Percentiles rank a stretch among this genome's conserved stretches.
phyloP scores from a whole-genome alignment of 2,113 vertebrate genomes.

The Anolis sagrei region DNA sequence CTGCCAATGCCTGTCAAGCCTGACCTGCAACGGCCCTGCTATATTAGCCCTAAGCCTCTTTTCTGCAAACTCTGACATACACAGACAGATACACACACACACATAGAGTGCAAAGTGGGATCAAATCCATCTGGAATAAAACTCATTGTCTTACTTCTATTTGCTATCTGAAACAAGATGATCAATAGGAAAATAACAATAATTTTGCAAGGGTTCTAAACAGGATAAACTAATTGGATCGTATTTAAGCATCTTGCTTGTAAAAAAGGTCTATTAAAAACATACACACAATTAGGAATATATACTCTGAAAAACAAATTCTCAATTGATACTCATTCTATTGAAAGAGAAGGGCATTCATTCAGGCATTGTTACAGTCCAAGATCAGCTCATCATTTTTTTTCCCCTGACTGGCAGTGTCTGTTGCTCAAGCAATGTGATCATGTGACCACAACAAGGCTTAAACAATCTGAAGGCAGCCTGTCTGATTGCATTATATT shows the following conservation, averaged over 20 bases:
- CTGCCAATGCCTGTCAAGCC: constrained; percentile 51
- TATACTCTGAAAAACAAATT: not conserved
- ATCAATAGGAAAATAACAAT: not conserved
- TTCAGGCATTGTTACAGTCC: not conserved
- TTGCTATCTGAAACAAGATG: constrained; percentile 5
- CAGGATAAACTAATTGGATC: not conserved
- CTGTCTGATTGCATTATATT: constrained; percentile 18
- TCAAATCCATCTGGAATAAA: constrained; percentile 26
- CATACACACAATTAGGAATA: not conserved
- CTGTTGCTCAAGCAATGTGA: constrained; percentile 39
- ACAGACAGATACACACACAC: not conserved
- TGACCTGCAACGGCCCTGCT: constrained; percentile 60
- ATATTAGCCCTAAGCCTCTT: constrained; percentile 39
- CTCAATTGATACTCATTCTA: not conserved
- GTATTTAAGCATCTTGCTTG: not conserved
- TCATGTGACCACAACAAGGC: constrained; percentile 47
- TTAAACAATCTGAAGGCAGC: constrained; percentile 44
- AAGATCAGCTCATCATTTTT: constrained; percentile 1
- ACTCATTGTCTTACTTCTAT: constrained; percentile 27
- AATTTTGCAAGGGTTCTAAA: not conserved
- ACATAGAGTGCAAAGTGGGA: not conserved
- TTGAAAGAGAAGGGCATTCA: constrained; percentile 2
- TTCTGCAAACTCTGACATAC: constrained; percentile 25
- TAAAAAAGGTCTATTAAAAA: not conserved
- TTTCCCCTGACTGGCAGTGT: constrained; percentile 23